Percentiles rank a stretch among this genome's conserved stretches.
Conservation (phyloP, 2,113 vertebrate species). For the Edolisoma coerulescens region DNA sequence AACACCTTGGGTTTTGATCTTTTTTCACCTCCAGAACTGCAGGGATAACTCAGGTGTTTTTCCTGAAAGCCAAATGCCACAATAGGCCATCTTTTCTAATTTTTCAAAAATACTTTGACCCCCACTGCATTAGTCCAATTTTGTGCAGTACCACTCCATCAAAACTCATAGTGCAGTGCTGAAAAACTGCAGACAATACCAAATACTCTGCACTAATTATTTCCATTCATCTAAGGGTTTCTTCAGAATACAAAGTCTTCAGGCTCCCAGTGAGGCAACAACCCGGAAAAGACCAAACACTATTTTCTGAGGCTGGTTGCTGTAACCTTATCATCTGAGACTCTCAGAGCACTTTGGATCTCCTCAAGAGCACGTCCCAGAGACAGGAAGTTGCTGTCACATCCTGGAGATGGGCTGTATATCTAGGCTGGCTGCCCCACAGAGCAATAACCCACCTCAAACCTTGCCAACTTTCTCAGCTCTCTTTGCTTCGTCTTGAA, state of each 20-base stretch:
- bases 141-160: not conserved
- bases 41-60: not conserved
- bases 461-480: not conserved
- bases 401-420: not conserved
- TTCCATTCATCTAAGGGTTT: not conserved
- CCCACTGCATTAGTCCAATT: not conserved
- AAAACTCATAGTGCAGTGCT: not conserved
- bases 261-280: not conserved
- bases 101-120: not conserved
- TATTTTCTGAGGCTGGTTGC: not conserved
- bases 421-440: not conserved
- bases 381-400: not conserved
- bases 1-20: not conserved
- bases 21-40: not conserved
- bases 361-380: accelerated
- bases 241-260: not conserved
- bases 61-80: not conserved
- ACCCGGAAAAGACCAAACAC: not conserved
- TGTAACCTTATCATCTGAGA: not conserved
- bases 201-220: not conserved
- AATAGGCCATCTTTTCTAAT: not conserved
- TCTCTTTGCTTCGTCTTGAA: not conserved
- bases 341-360: not conserved
- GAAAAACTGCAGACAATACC: not conserved
- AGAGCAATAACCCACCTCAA: not conserved